Percentiles rank a stretch among this genome's conserved stretches.
Evolutionary conservation across 2,113 vertebrate genomes (phyloP).

Genomic region (Poeciliopsis retropinna): DNA sequence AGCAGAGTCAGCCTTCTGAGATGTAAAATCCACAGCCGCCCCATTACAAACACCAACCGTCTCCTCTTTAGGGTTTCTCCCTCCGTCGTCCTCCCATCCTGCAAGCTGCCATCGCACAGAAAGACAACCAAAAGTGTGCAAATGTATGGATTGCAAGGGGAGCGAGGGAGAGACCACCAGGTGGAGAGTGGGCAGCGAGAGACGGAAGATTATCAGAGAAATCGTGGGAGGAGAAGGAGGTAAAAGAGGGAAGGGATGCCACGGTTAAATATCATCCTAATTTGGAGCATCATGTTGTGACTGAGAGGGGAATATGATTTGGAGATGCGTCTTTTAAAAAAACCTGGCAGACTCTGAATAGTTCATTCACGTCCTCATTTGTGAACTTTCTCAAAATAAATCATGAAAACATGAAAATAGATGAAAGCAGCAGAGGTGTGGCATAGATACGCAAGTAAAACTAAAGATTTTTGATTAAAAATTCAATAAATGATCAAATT

Average conservation of each 20-base stretch:
- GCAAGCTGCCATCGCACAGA: slow-evolving; percentile 19
- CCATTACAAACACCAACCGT: slow-evolving; percentile 32
- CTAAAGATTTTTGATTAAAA: not conserved
- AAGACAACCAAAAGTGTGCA: slow-evolving; percentile 11
- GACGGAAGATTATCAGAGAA: slow-evolving; percentile 19
- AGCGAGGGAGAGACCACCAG: slow-evolving; percentile 56
- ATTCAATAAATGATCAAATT: not conserved
- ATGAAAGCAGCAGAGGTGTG: not conserved
- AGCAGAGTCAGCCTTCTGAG: slow-evolving; percentile 27
- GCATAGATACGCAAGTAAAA: not conserved
- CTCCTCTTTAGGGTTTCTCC: slow-evolving; percentile 14
- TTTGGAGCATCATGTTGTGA: not conserved
- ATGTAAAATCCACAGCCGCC: slow-evolving; percentile 23
- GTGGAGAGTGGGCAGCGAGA: slow-evolving; percentile 20
- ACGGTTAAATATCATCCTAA: not conserved
- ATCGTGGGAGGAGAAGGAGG: not conserved
- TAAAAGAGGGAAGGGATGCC: not conserved
- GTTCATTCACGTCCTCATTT: not conserved
- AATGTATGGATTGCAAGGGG: slow-evolving; percentile 34
- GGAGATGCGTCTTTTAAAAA: not conserved
- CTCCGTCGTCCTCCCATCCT: slow-evolving; percentile 26
- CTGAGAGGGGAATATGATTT: not conserved
- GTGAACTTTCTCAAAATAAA: not conserved
- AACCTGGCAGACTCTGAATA: not conserved
- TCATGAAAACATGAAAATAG: not conserved